phyloP scores from a whole-genome alignment of 1,140 invertebrate species.

The Drosophila varians region DNA sequence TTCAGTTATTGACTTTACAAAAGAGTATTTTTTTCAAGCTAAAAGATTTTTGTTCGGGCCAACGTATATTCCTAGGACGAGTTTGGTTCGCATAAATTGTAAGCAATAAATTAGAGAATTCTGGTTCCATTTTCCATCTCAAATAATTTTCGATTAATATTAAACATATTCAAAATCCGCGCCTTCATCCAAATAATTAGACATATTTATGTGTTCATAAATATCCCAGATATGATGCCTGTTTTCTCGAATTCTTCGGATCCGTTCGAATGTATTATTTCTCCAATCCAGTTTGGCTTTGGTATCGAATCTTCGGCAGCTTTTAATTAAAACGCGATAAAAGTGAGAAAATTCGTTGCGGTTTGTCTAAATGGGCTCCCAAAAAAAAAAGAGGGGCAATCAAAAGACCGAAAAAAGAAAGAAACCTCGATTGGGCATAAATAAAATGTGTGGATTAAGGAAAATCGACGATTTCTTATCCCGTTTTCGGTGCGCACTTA shows the following conservation, averaged over 20 bases:
- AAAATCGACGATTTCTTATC: slow-evolving; percentile 59
- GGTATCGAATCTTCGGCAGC: slow-evolving; percentile 57
- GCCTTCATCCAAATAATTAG: slow-evolving; percentile 71
- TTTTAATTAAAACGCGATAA: slow-evolving; percentile 75
- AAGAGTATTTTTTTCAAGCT: background rate
- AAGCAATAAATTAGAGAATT: background rate
- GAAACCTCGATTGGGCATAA: slow-evolving; percentile 33
- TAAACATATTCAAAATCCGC: slow-evolving; percentile 31
- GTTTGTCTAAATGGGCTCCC: slow-evolving; percentile 56
- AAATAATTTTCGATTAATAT: slow-evolving; percentile 36
- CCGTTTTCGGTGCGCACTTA: slow-evolving; percentile 64
- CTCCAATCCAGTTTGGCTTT: slow-evolving; percentile 38
- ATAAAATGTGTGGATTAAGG: slow-evolving; percentile 29
- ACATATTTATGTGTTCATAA: slow-evolving; percentile 79
- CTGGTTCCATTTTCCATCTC: slow-evolving; percentile 3
- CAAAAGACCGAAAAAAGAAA: slow-evolving; percentile 23
- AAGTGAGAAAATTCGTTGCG: slow-evolving; percentile 65
- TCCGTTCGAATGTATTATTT: slow-evolving; percentile 4
- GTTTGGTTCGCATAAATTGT: slow-evolving; percentile 1
- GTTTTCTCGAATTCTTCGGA: slow-evolving; percentile 8
- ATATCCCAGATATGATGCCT: slow-evolving; percentile 64
- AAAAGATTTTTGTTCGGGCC: background rate
- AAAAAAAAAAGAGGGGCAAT: slow-evolving; percentile 41
- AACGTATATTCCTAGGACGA: background rate
- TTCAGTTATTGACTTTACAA: background rate